Evolutionary conservation across 2,888 invertebrate genomes (phyloP).

Genomic region (Gari tellinella): DNA sequence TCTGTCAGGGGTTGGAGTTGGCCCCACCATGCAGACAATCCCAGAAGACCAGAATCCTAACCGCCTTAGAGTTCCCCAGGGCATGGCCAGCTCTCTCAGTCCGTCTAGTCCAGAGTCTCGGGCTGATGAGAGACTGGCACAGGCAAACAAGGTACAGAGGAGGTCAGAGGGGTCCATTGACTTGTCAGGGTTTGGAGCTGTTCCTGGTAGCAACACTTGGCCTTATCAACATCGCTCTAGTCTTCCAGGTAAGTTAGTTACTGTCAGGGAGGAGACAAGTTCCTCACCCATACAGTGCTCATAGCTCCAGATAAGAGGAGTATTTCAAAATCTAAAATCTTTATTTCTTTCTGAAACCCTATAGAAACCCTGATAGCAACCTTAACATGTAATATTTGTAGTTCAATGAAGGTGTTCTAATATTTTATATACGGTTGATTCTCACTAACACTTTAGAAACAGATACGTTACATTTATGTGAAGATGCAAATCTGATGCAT

Average conservation of each 20-base stretch:
- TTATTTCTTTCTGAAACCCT: too few species aligned
- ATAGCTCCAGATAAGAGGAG: too few species aligned
- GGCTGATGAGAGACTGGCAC: conserved; percentile 28
- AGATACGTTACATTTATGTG: too few species aligned
- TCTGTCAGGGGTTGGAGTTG: conserved; percentile 70
- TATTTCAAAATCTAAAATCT: too few species aligned
- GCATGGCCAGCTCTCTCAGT: conserved; percentile 27
- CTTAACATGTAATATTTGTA: too few species aligned
- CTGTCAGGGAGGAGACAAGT: conserved; percentile 7
- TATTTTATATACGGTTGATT: too few species aligned
- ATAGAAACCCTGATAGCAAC: too few species aligned
- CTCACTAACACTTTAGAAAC: too few species aligned
- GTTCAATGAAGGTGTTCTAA: too few species aligned
- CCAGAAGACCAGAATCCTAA: conserved; percentile 60
- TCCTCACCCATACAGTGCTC: background rate
- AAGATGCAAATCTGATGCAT: too few species aligned
- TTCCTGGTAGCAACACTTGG: conserved; percentile 70
- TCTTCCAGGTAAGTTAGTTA: conserved; percentile 64
- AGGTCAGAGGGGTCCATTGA: conserved; percentile 78
- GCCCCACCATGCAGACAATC: conserved; percentile 64
- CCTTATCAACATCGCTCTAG: conserved; percentile 76
- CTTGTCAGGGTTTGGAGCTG: conserved; percentile 60
- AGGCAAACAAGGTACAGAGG: conserved; percentile 66
- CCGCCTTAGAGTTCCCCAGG: conserved; percentile 32
- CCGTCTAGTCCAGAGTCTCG: conserved; percentile 41